Evolutionary conservation across 2,797 vertebrate genomes (phyloP).

Genomic region (Phoebastria nigripes): DNA sequence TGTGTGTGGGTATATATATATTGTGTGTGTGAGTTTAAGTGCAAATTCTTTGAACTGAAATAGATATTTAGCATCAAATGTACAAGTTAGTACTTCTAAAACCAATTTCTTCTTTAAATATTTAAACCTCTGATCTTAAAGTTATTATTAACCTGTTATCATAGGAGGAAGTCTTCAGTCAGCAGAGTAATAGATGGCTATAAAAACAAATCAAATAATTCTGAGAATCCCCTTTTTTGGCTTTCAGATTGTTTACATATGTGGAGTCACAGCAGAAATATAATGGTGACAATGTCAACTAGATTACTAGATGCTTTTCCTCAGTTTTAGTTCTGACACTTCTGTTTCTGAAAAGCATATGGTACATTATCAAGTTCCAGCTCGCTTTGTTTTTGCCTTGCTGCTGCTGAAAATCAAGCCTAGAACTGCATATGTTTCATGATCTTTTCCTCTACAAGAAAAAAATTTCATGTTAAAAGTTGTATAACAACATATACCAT

Average conservation of each 20-base stretch:
- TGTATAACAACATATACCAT: background rate
- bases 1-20: background rate
- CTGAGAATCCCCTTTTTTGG: background rate
- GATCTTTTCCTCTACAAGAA: background rate
- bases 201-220: background rate
- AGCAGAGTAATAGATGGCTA: background rate
- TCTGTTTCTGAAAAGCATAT: conserved; percentile 36
- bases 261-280: background rate
- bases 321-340: background rate
- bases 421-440: background rate
- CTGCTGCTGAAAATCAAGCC: background rate
- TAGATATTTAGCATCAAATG: background rate
- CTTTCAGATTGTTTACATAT: background rate
- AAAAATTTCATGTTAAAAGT: background rate
- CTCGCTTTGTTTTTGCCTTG: conserved; percentile 9
- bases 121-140: background rate
- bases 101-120: background rate
- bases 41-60: background rate
- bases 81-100: background rate
- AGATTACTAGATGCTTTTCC: background rate
- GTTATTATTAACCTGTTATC: background rate
- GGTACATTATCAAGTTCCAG: background rate
- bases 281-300: background rate
- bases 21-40: background rate
- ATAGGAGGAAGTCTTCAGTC: background rate